These are phyloP conservation scores for Chromis chromis DNA, from an alignment of 2,797 vertebrate genomes.

Conservation along the genomic window DNA sequence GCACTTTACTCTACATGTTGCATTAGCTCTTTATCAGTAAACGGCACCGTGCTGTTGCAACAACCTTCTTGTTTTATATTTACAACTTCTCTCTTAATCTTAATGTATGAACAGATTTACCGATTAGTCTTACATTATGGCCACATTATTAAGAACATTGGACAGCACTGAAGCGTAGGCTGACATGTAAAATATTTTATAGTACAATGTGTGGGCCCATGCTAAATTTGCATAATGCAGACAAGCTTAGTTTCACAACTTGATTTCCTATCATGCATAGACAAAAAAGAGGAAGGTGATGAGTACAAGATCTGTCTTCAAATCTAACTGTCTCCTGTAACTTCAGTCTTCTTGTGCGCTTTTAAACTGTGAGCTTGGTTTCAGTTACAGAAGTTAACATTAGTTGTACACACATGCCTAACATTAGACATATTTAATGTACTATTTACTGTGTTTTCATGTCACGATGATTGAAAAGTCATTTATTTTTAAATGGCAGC, in stretches of 20 bases:
- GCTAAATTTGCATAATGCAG: constrained; percentile 59
- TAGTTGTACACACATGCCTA: neutral
- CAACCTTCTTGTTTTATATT: constrained; percentile 58
- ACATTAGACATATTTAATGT: neutral
- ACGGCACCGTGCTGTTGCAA: constrained; percentile 25
- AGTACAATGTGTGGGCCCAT: constrained; percentile 8
- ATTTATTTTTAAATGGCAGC: neutral
- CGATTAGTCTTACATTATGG: neutral
- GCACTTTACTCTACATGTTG: neutral
- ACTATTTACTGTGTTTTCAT: neutral
- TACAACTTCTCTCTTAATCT: constrained; percentile 9
- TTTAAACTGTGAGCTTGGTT: neutral
- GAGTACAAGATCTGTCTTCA: neutral
- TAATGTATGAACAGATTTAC: neutral
- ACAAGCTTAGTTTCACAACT: constrained; percentile 50
- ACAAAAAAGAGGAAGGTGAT: constrained; percentile 60
- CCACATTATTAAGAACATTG: too few species aligned
- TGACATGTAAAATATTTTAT: constrained; percentile 9
- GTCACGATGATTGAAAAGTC: neutral
- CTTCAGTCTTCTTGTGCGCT: neutral
- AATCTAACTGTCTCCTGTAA: neutral
- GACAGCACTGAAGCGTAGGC: neutral
- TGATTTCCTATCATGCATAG: constrained; percentile 51
- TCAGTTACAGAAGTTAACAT: neutral
- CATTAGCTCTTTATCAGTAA: constrained; percentile 50